Evolutionary conservation across 1,140 invertebrate genomes (phyloP).

Genomic region (Ceratina japonica): DNA sequence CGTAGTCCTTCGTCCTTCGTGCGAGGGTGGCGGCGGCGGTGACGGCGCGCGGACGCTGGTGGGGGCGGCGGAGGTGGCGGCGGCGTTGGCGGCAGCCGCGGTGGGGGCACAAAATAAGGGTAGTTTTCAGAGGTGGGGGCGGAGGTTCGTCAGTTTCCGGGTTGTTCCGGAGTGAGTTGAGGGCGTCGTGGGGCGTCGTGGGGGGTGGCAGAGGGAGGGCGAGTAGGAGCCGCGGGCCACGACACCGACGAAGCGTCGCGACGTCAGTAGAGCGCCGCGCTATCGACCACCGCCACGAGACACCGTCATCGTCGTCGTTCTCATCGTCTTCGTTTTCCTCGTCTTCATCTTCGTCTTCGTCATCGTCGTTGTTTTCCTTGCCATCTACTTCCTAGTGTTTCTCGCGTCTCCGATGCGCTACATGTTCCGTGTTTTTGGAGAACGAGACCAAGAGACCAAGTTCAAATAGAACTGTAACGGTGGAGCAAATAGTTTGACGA

Average conservation of each 20-base stretch:
- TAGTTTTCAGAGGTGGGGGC: conserved; percentile 63
- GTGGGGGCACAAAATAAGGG: conserved; percentile 70
- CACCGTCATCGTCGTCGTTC: conserved; percentile 61
- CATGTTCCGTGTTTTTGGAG: background rate
- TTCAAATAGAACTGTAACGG: background rate
- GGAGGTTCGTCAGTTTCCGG: conserved; percentile 76
- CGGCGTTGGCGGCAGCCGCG: conserved; percentile 34
- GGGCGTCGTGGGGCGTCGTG: conserved; percentile 59
- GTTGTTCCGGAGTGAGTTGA: conserved; percentile 73
- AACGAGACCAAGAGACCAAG: background rate
- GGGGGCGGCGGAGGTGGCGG: conserved; percentile 28
- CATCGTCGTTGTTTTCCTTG: conserved; percentile 33
- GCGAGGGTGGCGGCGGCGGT: conserved; percentile 5
- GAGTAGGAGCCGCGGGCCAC: conserved; percentile 67
- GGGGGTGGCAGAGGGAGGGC: conserved; percentile 52
- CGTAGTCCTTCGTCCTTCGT: conserved; percentile 38
- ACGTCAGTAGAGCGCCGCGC: conserved; percentile 77
- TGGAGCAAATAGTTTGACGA: background rate
- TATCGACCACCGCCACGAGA: conserved; percentile 75
- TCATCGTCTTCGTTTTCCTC: conserved; percentile 45
- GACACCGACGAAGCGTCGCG: conserved; percentile 75
- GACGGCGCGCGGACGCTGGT: conserved; percentile 7
- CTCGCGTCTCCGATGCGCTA: conserved; percentile 12
- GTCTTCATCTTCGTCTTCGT: conserved; percentile 34
- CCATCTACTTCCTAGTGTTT: conserved; percentile 17